phyloP scores from a whole-genome alignment of 2,797 vertebrate genomes.

The Anguilla megastoma region DNA sequence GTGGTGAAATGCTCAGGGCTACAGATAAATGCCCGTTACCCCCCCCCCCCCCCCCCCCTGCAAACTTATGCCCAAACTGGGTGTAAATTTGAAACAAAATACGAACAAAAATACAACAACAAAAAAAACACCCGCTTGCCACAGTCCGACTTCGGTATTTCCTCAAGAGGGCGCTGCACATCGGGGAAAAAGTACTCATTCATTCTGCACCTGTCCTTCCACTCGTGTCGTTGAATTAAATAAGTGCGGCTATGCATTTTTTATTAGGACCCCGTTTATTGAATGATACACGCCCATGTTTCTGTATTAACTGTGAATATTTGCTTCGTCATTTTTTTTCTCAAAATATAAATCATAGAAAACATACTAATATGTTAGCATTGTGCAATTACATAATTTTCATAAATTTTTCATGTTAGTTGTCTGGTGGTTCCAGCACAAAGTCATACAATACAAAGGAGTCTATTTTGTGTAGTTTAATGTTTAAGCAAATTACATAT shows the following conservation, averaged over 20 bases:
- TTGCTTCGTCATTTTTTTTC: neutral
- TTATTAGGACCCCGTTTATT: neutral
- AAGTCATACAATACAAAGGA: neutral
- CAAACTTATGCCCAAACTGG: neutral
- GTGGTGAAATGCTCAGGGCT: neutral
- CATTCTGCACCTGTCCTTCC: neutral
- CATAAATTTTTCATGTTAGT: neutral
- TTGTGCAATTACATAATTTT: neutral
- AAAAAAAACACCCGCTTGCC: neutral
- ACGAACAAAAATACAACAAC: no score
- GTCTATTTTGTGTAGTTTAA: neutral
- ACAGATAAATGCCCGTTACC: neutral
- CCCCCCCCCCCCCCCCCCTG: neutral
- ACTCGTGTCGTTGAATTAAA: neutral
- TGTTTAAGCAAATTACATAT: slow-evolving; percentile 13
- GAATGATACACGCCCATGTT: neutral
- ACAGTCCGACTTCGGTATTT: neutral
- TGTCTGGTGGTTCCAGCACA: neutral
- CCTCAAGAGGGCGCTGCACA: slow-evolving; percentile 11
- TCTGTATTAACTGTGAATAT: neutral
- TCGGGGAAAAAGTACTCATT: neutral
- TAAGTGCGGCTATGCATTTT: neutral
- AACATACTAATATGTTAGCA: neutral
- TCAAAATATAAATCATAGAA: neutral
- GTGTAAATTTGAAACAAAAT: neutral